Percentiles rank a stretch among this genome's conserved stretches.
Evolutionary conservation across 92 coral and sea anemone genomes (phyloP).

Genomic region (Montipora capitata): DNA sequence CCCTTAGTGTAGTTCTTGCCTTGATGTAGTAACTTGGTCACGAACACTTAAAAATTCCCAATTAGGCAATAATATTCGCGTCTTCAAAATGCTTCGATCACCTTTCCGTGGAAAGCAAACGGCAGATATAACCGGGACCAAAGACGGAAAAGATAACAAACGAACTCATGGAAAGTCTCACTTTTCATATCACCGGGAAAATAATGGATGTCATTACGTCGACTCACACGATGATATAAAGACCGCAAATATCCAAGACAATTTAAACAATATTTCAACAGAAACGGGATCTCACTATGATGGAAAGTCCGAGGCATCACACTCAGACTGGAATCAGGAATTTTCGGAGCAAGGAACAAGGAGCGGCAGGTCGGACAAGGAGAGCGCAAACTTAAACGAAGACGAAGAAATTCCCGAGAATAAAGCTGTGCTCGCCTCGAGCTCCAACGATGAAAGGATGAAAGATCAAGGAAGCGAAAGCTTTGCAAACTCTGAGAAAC

Average conservation of each 20-base stretch:
- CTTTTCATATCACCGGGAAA: constrained; percentile 26
- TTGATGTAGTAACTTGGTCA: no score
- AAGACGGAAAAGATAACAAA: constrained; percentile 15
- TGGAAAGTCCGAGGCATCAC: constrained; percentile 9
- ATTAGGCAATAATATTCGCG: no score
- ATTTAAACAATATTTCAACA: background rate
- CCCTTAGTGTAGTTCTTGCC: no score
- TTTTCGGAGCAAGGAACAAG: constrained; percentile 1
- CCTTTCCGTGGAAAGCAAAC: constrained; percentile 78
- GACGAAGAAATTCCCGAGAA: background rate
- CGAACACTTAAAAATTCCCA: no score
- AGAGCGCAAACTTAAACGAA: background rate
- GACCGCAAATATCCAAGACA: constrained; percentile 13
- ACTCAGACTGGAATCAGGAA: constrained; percentile 19
- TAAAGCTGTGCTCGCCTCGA: background rate
- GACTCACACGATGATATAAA: background rate
- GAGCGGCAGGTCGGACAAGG: background rate
- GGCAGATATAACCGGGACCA: constrained; percentile 13
- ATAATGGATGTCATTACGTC: background rate
- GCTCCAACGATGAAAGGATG: background rate
- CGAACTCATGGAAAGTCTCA: constrained; percentile 17
- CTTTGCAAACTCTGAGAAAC: constrained; percentile 80
- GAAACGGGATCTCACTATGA: background rate
- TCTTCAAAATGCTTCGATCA: constrained; percentile 68
- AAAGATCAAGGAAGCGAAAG: constrained; percentile 4